Percentiles rank a stretch among this genome's conserved stretches.
Evolutionary conservation across 2,113 vertebrate species (phyloP).

Genomic region (Erythrocercus mccallii): DNA sequence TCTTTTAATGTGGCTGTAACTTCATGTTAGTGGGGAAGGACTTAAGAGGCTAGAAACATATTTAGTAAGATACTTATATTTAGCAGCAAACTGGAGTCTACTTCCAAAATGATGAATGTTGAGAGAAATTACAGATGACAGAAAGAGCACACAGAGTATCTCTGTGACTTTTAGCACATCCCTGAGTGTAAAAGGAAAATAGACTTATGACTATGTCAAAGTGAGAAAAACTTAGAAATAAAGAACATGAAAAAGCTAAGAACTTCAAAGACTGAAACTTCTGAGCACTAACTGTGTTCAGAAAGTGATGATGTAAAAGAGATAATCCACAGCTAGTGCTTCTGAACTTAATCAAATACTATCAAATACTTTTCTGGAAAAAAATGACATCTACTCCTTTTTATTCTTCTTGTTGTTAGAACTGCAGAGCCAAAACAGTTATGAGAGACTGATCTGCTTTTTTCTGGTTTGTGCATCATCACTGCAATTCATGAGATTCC

Average conservation of each 20-base stretch:
- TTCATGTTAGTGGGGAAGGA: neutral
- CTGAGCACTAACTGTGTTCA: neutral
- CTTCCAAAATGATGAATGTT: slow-evolving; percentile 22
- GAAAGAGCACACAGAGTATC: neutral
- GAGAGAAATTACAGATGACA: slow-evolving; percentile 40
- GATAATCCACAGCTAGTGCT: neutral
- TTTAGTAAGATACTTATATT: neutral
- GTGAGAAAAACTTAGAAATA: neutral
- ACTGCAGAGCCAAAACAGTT: neutral
- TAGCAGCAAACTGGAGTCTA: neutral
- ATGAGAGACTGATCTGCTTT: neutral
- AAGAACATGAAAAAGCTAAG: neutral
- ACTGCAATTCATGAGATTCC: neutral
- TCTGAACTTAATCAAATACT: neutral
- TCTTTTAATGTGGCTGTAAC: neutral
- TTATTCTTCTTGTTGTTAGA: neutral
- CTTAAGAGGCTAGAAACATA: neutral
- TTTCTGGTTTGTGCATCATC: neutral
- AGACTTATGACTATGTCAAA: neutral
- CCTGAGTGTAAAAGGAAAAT: neutral
- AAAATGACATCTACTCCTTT: neutral
- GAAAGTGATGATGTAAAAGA: neutral
- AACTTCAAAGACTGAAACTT: neutral
- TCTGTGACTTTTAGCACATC: neutral
- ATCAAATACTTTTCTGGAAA: neutral